Evolutionary conservation across 2,113 vertebrate genomes (phyloP).

Genomic region (Solea solea): DNA sequence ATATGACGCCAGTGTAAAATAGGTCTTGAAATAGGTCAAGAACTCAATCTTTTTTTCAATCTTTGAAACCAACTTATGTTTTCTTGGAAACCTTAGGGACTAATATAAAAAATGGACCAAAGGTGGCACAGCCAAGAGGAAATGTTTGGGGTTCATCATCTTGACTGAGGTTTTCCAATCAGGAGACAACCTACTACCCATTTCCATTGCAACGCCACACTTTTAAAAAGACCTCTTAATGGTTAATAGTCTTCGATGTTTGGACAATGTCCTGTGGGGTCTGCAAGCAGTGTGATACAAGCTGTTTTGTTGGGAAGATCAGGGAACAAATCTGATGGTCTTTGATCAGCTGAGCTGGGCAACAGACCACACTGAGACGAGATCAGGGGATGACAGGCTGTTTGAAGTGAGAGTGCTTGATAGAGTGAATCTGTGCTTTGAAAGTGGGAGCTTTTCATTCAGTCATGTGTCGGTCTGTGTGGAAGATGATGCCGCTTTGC

Average conservation of each 20-base stretch:
- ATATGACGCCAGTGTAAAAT: too few species aligned
- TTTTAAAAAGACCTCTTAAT: background rate
- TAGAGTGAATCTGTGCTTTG: constrained; percentile 51
- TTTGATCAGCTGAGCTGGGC: constrained; percentile 71
- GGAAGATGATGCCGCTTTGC: constrained; percentile 39
- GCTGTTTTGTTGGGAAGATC: constrained; percentile 68
- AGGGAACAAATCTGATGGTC: constrained; percentile 60
- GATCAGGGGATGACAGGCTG: constrained; percentile 28
- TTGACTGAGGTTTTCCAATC: background rate
- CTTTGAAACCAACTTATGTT: too few species aligned
- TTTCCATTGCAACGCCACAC: background rate
- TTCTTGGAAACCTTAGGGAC: too few species aligned
- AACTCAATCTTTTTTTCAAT: too few species aligned
- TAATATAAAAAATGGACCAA: too few species aligned
- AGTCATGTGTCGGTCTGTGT: constrained; percentile 23
- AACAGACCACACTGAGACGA: constrained; percentile 54
- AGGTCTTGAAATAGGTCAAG: too few species aligned
- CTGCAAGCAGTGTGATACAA: constrained; percentile 49
- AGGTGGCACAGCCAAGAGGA: too few species aligned
- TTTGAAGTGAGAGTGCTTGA: constrained; percentile 66
- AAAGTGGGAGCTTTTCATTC: constrained; percentile 47
- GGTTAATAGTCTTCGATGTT: constrained; percentile 31
- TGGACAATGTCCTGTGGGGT: constrained; percentile 11
- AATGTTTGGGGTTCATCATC: too few species aligned
- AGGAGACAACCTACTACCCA: background rate